Evolutionary conservation across 2,797 vertebrate species (phyloP).

Genomic region (Clangula hyemalis): DNA sequence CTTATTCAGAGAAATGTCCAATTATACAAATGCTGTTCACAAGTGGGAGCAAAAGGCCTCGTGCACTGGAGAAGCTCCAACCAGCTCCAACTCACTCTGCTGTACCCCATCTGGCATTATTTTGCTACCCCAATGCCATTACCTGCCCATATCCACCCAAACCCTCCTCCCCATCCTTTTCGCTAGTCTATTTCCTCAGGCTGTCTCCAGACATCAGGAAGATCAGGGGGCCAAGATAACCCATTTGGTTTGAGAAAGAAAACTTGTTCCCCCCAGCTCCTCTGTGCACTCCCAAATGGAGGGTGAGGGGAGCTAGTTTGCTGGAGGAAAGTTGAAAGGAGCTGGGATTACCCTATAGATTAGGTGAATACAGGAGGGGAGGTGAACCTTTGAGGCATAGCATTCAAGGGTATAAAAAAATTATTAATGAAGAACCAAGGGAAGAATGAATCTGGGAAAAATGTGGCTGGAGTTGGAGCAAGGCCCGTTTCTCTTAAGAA

Average conservation of each 20-base stretch:
- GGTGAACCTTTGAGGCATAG: neutral
- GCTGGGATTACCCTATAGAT: neutral
- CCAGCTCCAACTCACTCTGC: neutral
- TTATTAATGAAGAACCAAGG: neutral
- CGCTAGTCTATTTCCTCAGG: neutral
- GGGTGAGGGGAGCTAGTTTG: neutral
- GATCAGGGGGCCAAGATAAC: neutral
- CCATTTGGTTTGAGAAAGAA: neutral
- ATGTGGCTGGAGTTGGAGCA: neutral
- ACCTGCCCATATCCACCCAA: neutral
- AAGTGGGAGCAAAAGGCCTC: conserved; percentile 28
- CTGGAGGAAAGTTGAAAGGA: neutral
- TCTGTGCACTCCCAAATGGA: neutral
- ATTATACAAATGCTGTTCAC: conserved; percentile 21
- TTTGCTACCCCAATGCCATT: neutral
- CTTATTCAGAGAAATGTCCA: conserved; percentile 31
- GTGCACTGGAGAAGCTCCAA: conserved; percentile 5
- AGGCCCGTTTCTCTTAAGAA: neutral
- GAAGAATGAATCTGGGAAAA: neutral
- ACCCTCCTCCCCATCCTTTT: neutral
- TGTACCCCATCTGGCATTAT: neutral
- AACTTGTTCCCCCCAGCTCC: neutral
- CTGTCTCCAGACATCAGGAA: neutral
- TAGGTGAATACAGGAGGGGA: fast-evolving
- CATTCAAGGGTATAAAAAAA: neutral